Evolutionary conservation across 2,113 vertebrate species (phyloP).

Genomic region (Zosterops borbonicus): DNA sequence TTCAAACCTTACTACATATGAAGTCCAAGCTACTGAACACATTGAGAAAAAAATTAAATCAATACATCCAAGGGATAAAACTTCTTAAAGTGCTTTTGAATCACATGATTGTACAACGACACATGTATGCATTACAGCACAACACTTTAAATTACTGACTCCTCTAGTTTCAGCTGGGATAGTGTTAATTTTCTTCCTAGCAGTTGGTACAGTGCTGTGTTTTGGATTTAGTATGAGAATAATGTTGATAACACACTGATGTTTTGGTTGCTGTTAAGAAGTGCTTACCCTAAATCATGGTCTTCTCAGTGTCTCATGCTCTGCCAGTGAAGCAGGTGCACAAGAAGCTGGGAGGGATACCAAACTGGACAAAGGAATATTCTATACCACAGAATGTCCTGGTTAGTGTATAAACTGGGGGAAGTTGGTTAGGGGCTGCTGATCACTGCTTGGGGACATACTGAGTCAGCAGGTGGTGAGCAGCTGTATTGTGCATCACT

Average conservation of each 20-base stretch:
- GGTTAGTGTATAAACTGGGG: not conserved
- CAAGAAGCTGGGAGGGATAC: not conserved
- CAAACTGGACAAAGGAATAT: not conserved
- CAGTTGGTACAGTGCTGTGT: not conserved
- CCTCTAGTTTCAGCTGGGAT: not conserved
- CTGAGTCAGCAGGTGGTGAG: not conserved
- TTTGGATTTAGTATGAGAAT: not conserved
- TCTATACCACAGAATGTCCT: not conserved
- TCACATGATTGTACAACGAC: not conserved
- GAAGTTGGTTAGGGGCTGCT: not conserved
- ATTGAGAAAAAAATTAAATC: accelerated
- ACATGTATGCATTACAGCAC: not conserved
- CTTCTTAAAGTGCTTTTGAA: not conserved
- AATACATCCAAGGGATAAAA: not conserved
- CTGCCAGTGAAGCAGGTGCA: not conserved
- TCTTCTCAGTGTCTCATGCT: not conserved
- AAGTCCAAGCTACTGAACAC: not conserved
- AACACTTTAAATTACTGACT: not conserved
- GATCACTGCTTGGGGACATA: accelerated
- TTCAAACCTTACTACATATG: not conserved
- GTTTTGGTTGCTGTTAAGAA: not conserved
- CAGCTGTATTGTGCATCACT: not conserved
- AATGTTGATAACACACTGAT: not conserved
- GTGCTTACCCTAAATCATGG: not conserved
- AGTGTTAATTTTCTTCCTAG: not conserved